These are phyloP conservation scores for Sparidentex hasta DNA, from an alignment of 2,797 vertebrate species.

Conservation along the genomic window DNA sequence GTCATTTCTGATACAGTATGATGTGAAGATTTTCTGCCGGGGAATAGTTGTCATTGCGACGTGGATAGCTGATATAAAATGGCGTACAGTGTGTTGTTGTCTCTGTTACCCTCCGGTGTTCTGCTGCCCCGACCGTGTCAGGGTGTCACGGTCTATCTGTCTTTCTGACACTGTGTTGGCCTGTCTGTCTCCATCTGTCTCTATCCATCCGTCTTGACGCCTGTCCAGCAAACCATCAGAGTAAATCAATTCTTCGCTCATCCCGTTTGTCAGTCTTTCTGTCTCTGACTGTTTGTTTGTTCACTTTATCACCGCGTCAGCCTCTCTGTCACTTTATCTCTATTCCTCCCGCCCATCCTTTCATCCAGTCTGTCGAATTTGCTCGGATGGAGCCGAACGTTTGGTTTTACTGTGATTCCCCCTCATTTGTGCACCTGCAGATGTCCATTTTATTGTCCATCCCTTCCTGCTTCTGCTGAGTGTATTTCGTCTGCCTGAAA, in stretches of 20 bases:
- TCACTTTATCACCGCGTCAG: constrained; percentile 71
- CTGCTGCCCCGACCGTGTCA: constrained; percentile 37
- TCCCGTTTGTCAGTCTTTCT: constrained; percentile 68
- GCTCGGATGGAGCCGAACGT: constrained; percentile 17
- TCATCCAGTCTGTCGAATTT: constrained; percentile 36
- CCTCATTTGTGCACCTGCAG: constrained; percentile 24
- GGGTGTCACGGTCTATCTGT: constrained; percentile 48
- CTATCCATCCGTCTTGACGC: constrained; percentile 64
- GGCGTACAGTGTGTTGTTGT: constrained; percentile 6
- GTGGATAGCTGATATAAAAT: constrained; percentile 1
- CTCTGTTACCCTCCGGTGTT: constrained; percentile 13
- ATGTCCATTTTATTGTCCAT: constrained; percentile 6
- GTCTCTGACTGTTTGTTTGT: constrained; percentile 67
- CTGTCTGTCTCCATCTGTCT: constrained; percentile 65
- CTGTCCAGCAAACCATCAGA: constrained; percentile 68
- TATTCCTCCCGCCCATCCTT: constrained; percentile 65
- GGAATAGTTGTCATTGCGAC: constrained; percentile 1
- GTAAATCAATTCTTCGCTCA: constrained; percentile 66
- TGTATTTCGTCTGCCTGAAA: constrained; percentile 87
- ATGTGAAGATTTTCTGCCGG: constrained; percentile 15
- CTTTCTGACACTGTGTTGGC: constrained; percentile 44
- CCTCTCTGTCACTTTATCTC: constrained; percentile 67
- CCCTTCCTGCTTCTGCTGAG: constrained; percentile 33
- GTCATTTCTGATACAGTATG: constrained; percentile 18
- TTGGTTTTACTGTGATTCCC: constrained; percentile 32